These are phyloP conservation scores for Tragelaphus oryx DNA, from an alignment of 2,797 vertebrate genomes.

Conservation along the genomic window DNA sequence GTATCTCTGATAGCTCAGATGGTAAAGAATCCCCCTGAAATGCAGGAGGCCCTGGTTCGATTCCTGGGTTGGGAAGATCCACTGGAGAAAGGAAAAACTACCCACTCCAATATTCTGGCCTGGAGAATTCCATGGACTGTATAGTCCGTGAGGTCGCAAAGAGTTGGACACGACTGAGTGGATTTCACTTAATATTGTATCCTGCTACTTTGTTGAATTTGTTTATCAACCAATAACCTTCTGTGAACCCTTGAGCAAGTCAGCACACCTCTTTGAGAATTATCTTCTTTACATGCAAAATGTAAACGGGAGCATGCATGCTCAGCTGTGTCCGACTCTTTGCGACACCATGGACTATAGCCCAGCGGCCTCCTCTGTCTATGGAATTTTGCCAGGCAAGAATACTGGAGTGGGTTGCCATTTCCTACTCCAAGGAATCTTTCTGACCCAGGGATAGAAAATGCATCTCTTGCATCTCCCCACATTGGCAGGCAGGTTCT, in stretches of 20 bases:
- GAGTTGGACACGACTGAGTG: background rate
- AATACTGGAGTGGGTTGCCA: background rate
- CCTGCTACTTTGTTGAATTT: background rate
- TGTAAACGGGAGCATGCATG: background rate
- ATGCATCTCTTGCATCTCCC: background rate
- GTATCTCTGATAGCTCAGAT: background rate
- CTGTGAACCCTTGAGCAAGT: background rate
- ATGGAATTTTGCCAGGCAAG: background rate
- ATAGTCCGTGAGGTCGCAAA: accelerated
- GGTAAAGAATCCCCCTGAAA: background rate
- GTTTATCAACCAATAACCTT: background rate
- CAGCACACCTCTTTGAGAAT: background rate
- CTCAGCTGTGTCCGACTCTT: background rate
- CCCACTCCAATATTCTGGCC: background rate
- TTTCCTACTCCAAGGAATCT: background rate
- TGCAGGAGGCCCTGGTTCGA: accelerated
- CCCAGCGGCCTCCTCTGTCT: background rate
- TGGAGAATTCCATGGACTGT: background rate
- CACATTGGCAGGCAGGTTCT: background rate
- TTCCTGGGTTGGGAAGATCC: background rate
- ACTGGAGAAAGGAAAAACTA: background rate
- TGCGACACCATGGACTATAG: background rate
- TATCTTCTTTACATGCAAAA: background rate
- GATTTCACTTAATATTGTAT: background rate
- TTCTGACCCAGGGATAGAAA: background rate